A percentile compares a stretch with the other conserved stretches of the same genome.
These are phyloP conservation scores for Rotaria macrura DNA, from an alignment of 2,888 invertebrate genomes.

Conservation along the genomic window DNA sequence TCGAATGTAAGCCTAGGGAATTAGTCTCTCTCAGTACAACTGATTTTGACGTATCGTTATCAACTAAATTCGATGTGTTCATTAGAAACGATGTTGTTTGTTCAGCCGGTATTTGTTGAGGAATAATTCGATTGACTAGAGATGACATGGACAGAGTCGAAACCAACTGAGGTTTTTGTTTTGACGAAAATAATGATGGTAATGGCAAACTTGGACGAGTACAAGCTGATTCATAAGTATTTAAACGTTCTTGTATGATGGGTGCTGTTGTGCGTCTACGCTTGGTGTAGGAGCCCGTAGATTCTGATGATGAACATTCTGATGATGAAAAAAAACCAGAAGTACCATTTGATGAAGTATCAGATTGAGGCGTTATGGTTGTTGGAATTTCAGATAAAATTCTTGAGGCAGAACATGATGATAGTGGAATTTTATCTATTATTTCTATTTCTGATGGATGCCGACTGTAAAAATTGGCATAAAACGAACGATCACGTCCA, in stretches of 20 bases:
- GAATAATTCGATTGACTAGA: not conserved
- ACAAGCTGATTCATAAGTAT: not conserved
- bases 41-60: not conserved
- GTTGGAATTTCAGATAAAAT: not conserved
- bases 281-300: not conserved
- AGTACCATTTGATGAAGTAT: not conserved
- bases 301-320: not conserved
- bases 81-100: not conserved
- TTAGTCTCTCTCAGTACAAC: not conserved
- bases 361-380: not conserved
- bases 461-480: not conserved
- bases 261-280: not conserved
- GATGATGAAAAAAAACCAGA: constrained; percentile 14
- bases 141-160: not conserved
- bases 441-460: not conserved
- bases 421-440: not conserved
- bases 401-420: not conserved
- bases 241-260: constrained; percentile 12
- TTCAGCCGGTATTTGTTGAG: not conserved
- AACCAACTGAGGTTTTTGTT: not conserved
- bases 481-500: not conserved
- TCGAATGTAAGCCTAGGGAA: not conserved
- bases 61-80: not conserved
- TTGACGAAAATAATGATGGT: not conserved
- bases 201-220: not conserved